These are phyloP conservation scores for Corapipo altera DNA, from an alignment of 2,113 vertebrate genomes.

Conservation along the genomic window DNA sequence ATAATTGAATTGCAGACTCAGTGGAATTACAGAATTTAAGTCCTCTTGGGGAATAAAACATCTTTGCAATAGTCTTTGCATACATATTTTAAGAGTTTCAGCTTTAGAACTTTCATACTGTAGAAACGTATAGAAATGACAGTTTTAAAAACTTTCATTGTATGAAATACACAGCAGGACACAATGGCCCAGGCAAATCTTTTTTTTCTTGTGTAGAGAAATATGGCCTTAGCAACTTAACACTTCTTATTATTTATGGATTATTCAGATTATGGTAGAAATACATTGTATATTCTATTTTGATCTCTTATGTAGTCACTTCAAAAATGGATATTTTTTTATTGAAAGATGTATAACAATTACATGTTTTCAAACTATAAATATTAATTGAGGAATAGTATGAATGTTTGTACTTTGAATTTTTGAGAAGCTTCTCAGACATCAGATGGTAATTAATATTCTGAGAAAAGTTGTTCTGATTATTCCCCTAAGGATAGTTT, in stretches of 20 bases:
- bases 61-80: not conserved
- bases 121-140: not conserved
- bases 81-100: not conserved
- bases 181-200: conserved; percentile 2
- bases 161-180: not conserved
- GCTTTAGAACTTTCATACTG: not conserved
- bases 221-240: conserved; percentile 58
- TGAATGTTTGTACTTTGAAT: conserved; percentile 57
- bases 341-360: conserved; percentile 55
- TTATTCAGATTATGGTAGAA: conserved; percentile 35
- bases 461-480: not conserved
- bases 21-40: not conserved
- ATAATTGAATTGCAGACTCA: not conserved
- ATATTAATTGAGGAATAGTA: conserved; percentile 65
- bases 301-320: conserved; percentile 26
- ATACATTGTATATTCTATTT: conserved; percentile 52
- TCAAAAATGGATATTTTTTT: conserved; percentile 60
- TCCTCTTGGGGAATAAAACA: not conserved
- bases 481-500: not conserved
- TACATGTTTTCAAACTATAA: conserved; percentile 60
- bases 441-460: conserved; percentile 35
- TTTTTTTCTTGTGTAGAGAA: conserved; percentile 29
- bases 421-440: conserved; percentile 51
- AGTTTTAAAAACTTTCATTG: not conserved
- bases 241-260: conserved; percentile 38